phyloP scores from a whole-genome alignment of 2,888 invertebrate genomes.

The Lordiphosa andalusiaca region DNA sequence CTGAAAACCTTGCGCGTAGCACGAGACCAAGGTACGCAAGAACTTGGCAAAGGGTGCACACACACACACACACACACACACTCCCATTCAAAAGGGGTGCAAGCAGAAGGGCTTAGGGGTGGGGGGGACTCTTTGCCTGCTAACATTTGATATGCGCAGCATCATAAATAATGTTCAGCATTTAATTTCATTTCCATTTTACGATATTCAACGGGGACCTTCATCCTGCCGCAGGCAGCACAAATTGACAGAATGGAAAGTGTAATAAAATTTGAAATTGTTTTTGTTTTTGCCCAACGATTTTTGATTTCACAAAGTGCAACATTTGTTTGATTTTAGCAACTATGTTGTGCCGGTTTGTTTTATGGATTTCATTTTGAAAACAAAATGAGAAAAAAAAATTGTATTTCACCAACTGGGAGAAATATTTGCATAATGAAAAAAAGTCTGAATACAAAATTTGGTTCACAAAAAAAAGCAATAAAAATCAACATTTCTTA shows the following conservation, averaged over 20 bases:
- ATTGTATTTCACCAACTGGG: too few species aligned
- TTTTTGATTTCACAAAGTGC: conserved; percentile 49
- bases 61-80: neutral
- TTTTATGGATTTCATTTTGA: conserved; percentile 10
- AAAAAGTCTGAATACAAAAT: too few species aligned
- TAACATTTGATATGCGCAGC: conserved; percentile 71
- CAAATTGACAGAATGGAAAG: conserved; percentile 66
- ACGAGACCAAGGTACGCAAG: conserved; percentile 44
- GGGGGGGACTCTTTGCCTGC: conserved; percentile 15
- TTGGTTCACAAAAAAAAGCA: too few species aligned
- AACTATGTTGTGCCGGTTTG: conserved; percentile 32
- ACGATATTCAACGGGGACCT: conserved; percentile 52
- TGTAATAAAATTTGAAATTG: conserved; percentile 71
- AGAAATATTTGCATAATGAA: too few species aligned
- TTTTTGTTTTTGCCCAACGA: conserved; percentile 59
- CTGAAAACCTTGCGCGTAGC: conserved; percentile 66
- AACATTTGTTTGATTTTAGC: conserved; percentile 42
- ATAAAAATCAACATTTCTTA: too few species aligned
- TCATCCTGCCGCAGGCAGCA: conserved; percentile 27
- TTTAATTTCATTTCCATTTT: conserved; percentile 76
- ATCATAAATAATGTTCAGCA: conserved; percentile 74
- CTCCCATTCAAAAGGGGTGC: conserved; percentile 47
- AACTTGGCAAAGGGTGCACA: conserved; percentile 23
- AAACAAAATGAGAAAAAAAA: too few species aligned
- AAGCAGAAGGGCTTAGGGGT: conserved; percentile 13